These are phyloP conservation scores for Hippocampus comes DNA, from an alignment of 2,113 vertebrate genomes.

Conservation along the genomic window DNA sequence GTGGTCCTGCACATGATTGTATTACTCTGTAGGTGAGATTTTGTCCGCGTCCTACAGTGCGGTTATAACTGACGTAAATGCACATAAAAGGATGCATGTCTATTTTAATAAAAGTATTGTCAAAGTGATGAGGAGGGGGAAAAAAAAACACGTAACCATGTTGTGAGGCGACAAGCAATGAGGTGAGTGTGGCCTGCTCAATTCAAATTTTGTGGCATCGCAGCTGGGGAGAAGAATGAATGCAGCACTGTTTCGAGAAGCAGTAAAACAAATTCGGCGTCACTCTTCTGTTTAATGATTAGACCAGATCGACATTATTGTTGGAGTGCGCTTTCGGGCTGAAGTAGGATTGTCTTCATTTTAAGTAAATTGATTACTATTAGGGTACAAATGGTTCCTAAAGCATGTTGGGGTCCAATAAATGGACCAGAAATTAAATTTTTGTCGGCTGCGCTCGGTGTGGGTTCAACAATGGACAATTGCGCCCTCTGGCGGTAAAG, in stretches of 20 bases:
- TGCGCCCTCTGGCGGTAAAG: too few relatives aligned
- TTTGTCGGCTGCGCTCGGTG: neutral
- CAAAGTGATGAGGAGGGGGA: neutral
- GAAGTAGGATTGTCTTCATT: too few relatives aligned
- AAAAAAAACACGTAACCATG: neutral
- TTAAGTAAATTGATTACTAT: too few relatives aligned
- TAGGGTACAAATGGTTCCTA: too few relatives aligned
- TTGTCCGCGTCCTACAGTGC: neutral
- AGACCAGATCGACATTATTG: neutral
- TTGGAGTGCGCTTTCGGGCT: neutral
- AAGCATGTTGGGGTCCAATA: too few relatives aligned
- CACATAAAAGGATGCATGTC: neutral
- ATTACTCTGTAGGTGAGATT: neutral
- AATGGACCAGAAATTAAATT: neutral
- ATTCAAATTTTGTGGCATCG: neutral
- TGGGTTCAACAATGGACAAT: neutral
- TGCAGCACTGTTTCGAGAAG: conserved; percentile 16
- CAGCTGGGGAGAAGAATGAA: neutral
- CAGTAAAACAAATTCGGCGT: conserved; percentile 3
- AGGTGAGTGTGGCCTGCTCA: neutral
- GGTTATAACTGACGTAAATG: neutral
- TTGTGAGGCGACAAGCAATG: neutral
- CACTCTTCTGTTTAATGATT: neutral
- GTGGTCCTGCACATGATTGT: neutral
- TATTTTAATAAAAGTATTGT: neutral